A percentile compares a stretch with the other conserved stretches of the same genome.
These are phyloP conservation scores for Cinclus mexicanus DNA, from an alignment of 2,113 vertebrate genomes.

Conservation along the genomic window DNA sequence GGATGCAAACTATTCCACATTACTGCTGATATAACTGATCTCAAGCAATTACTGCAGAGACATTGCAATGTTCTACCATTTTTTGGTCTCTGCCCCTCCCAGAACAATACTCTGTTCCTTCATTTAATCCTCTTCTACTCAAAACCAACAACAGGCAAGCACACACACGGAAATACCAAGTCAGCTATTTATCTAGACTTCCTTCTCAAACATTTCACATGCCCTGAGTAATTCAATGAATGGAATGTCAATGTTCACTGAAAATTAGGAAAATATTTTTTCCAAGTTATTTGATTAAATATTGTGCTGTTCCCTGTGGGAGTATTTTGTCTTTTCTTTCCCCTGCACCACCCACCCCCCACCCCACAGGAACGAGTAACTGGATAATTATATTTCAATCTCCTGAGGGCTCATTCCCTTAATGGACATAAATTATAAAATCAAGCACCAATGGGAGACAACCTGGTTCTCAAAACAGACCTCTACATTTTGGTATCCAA, in stretches of 20 bases:
- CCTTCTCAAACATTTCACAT: neutral
- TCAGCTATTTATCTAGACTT: neutral
- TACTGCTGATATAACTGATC: conserved; percentile 14
- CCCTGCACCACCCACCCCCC: rapidly evolving
- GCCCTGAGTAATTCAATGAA: neutral
- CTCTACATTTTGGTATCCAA: neutral
- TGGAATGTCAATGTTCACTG: neutral
- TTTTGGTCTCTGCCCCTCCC: neutral
- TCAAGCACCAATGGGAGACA: neutral
- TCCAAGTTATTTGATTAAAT: neutral
- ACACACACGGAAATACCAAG: neutral
- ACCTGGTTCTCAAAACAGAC: neutral
- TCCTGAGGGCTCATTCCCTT: neutral
- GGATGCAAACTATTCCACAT: conserved; percentile 27
- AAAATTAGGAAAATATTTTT: neutral
- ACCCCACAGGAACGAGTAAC: neutral
- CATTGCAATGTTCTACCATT: neutral
- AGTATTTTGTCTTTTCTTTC: neutral
- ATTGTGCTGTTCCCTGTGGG: neutral
- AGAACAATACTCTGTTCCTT: neutral
- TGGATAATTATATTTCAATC: neutral
- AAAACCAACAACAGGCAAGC: neutral
- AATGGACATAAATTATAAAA: neutral
- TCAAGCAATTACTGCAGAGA: neutral
- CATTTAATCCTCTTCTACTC: neutral